Base-by-base conservation (phyloP, 1,140 invertebrate genomes). In the Drosophila biarmipes region DNA sequence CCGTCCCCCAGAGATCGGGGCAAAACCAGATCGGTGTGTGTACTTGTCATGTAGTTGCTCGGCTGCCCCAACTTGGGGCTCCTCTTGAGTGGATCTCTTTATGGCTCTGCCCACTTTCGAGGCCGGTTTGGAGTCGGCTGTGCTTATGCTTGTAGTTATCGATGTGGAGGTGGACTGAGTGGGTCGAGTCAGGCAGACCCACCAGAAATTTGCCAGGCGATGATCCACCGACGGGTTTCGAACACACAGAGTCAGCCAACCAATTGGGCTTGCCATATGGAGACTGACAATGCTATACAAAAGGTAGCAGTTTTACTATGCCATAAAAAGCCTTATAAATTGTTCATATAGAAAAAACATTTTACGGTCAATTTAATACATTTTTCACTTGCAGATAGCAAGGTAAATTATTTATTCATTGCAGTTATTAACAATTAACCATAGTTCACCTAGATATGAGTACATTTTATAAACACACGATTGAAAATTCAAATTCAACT, bases 91-190 rank as follows among this genome's bases (percentile, higher is more conserved):
- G 82, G 52, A 78, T 86, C 82, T 87, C 37, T 55, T 73, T 72
- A 58, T 82, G 82, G 78, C 57, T 72, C 82, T 82, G 82, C 82
- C 82, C 73, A 87, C 82, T 86, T 86, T 78, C 17, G 27, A 37
- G 52, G 55, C 80, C 69, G 79, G 79, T 78, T 82, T 74, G 34
- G 5, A 35, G 48, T 35, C 10, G 35, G 43, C 24, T 24, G 24
- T 24, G 24, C 3, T 24, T 24, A 57, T 48, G 27, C 63, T 15
- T 7, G 27, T 24, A 14, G 46, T 4, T 29, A 29, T 55, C n/a
- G 24, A 17, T 55, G 37, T 40, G 49, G 34, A 48, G 46, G 67
- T 58, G 51, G 45, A 56, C 37, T 56, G 59, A 63, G 61, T 57
- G 46, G 53, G 21, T 24, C 35, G 45, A 24, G 49, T 27, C n/a